phyloP scores from a whole-genome alignment of 2,113 vertebrate genomes.

The Athene cunicularia region DNA sequence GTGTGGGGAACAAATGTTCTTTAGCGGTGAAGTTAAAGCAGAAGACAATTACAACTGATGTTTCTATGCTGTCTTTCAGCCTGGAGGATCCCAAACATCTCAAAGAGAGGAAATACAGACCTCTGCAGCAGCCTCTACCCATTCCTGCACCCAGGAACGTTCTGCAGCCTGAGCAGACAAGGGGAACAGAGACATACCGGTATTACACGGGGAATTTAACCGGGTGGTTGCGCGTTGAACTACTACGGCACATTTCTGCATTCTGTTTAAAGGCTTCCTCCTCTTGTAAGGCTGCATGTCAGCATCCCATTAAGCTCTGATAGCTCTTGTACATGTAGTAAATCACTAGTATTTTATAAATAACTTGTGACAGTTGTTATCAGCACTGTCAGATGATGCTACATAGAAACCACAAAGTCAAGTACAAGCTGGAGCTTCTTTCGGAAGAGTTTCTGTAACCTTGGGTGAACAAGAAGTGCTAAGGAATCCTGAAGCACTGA shows the following conservation, averaged over 20 bases:
- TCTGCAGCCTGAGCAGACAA: not conserved
- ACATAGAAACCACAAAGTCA: not conserved
- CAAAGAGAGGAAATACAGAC: not conserved
- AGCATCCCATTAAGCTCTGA: not conserved
- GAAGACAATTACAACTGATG: not conserved
- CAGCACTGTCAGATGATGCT: not conserved
- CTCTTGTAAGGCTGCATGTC: not conserved
- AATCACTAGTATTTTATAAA: not conserved
- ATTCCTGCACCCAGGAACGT: not conserved
- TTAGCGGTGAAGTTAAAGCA: not conserved
- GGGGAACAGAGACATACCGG: not conserved
- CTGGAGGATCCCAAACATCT: not conserved
- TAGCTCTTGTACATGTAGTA: not conserved
- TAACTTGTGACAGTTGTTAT: not conserved
- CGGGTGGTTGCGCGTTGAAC: not conserved
- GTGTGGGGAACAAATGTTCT: rapidly evolving
- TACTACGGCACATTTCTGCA: rapidly evolving
- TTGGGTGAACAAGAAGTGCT: not conserved
- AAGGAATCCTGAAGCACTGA: not conserved
- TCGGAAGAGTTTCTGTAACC: not conserved
- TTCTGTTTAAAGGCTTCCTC: not conserved
- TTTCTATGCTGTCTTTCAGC: not conserved
- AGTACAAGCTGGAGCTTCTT: not conserved
- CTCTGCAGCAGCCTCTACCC: not conserved
- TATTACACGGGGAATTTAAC: not conserved